A percentile compares a stretch with the other conserved stretches of the same genome.
These are phyloP conservation scores for Bufo gargarizans DNA, from an alignment of 2,113 vertebrate species.

Conservation along the genomic window DNA sequence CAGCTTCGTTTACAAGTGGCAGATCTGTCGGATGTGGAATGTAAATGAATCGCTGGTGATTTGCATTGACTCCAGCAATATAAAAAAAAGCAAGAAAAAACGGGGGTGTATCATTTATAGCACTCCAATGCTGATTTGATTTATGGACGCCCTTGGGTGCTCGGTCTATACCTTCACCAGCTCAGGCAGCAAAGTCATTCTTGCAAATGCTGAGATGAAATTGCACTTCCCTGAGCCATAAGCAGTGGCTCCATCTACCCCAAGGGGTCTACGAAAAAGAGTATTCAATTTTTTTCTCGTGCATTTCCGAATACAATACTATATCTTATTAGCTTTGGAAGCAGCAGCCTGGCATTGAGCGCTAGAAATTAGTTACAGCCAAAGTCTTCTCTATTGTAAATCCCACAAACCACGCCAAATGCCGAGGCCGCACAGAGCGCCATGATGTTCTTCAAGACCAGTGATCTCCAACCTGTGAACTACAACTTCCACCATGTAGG, in stretches of 20 bases:
- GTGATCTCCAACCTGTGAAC: neutral
- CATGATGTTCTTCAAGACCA: neutral
- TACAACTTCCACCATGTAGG: neutral
- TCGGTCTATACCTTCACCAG: too few relatives aligned
- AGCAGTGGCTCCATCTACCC: too few relatives aligned
- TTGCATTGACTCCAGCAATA: neutral
- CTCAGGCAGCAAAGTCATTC: too few relatives aligned
- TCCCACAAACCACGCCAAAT: neutral
- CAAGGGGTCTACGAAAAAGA: too few relatives aligned
- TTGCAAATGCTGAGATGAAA: too few relatives aligned
- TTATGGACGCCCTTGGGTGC: too few relatives aligned
- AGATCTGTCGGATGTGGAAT: neutral
- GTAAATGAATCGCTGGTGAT: neutral
- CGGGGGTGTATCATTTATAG: neutral
- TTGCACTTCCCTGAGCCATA: too few relatives aligned
- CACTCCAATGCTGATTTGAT: neutral
- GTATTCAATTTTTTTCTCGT: too few relatives aligned
- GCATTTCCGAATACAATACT: neutral
- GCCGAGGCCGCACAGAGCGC: too few relatives aligned
- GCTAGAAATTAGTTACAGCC: neutral
- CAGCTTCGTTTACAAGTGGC: neutral
- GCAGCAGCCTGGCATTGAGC: neutral
- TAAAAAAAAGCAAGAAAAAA: neutral
- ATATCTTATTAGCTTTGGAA: neutral
- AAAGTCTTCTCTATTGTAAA: too few relatives aligned